phyloP scores from a whole-genome alignment of 1,140 invertebrate species.

The Brachionus calyciflorus region DNA sequence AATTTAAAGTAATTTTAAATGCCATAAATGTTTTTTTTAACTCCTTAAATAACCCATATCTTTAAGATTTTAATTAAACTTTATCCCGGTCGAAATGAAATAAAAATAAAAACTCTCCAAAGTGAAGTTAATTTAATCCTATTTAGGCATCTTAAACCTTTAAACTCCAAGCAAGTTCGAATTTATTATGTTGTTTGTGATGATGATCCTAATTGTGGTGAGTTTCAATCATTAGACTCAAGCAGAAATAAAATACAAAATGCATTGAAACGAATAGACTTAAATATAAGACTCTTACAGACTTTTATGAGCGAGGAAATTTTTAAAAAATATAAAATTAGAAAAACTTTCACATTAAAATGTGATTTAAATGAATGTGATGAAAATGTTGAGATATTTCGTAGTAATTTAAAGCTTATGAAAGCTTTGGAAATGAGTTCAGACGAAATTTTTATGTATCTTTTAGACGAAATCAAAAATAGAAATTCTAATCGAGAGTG shows the following conservation, averaged over 20 bases:
- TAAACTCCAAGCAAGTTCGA: not conserved
- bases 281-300: conserved; percentile 1
- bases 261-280: not conserved
- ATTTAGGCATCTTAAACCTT: not conserved
- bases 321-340: not conserved
- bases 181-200: not conserved
- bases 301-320: conserved; percentile 10
- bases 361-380: not conserved
- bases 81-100: not conserved
- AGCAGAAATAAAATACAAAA: not conserved
- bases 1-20: conserved; percentile 30
- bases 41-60: not conserved
- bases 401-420: not conserved
- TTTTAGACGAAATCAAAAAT: not conserved
- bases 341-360: conserved; percentile 23
- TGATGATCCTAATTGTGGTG: not conserved
- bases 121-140: not conserved
- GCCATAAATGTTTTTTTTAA: not conserved
- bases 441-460: not conserved
- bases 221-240: not conserved
- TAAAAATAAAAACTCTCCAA: not conserved
- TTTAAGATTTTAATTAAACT: conserved; percentile 1
- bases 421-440: conserved; percentile 9
- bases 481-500: not conserved
- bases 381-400: not conserved